These are phyloP conservation scores for Eulemur albifrons DNA, from an alignment of 2,797 vertebrate genomes.

Conservation along the genomic window DNA sequence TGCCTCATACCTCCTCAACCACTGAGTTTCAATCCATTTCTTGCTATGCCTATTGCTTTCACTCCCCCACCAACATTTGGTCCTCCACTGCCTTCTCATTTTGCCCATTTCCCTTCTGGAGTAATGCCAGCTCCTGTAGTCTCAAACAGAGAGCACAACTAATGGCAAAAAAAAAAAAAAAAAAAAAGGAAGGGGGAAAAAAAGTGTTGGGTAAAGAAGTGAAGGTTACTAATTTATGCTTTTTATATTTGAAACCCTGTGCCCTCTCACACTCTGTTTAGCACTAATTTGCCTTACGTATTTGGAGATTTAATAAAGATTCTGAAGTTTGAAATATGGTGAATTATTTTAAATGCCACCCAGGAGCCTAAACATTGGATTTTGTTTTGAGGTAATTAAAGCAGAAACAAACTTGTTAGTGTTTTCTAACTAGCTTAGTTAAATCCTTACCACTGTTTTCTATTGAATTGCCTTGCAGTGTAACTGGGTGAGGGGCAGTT, in stretches of 20 bases:
- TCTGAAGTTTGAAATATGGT: background rate
- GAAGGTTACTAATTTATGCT: background rate
- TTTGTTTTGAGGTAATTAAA: background rate
- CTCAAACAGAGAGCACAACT: slow-evolving; percentile 1
- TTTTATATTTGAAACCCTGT: background rate
- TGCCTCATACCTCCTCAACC: background rate
- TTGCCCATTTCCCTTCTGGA: background rate
- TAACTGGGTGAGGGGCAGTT: background rate
- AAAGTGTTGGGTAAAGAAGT: background rate
- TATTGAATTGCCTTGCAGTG: background rate
- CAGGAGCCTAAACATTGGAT: background rate
- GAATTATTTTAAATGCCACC: background rate
- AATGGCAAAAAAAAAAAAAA: background rate
- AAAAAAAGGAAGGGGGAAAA: background rate
- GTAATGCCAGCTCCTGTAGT: background rate
- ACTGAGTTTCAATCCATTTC: background rate
- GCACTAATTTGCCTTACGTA: background rate
- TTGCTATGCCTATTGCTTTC: background rate
- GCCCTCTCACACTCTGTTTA: background rate
- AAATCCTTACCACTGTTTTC: background rate
- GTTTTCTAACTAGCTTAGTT: slow-evolving; percentile 7
- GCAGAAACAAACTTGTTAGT: background rate
- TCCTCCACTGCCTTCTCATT: background rate
- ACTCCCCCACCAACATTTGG: background rate
- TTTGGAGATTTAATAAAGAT: slow-evolving; percentile 49